Evolutionary conservation across 2,888 invertebrate species (phyloP).

Genomic region (Ochropleura plecta): DNA sequence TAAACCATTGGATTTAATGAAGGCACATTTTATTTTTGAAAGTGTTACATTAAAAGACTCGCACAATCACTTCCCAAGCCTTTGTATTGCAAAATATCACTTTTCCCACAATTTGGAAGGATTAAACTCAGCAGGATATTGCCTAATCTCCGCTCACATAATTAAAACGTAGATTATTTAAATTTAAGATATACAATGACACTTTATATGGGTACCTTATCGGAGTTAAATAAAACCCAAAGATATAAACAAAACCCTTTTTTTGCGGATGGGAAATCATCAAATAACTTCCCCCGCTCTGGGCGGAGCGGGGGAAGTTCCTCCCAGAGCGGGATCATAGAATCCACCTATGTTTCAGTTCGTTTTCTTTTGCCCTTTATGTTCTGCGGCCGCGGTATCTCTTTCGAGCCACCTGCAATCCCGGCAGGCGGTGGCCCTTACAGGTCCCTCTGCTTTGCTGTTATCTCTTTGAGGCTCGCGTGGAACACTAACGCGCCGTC

Average conservation of each 20-base stretch:
- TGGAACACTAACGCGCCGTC: too few relatives aligned
- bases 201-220: constrained; percentile 12
- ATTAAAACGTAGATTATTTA: constrained; percentile 41
- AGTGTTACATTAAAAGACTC: constrained; percentile 4
- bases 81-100: constrained; percentile 41
- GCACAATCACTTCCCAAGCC: constrained; percentile 41
- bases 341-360: too few relatives aligned
- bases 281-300: too few relatives aligned
- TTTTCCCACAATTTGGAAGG: constrained; percentile 65
- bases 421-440: too few relatives aligned
- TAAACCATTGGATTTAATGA: constrained; percentile 30
- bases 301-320: too few relatives aligned
- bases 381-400: too few relatives aligned
- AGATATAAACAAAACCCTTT: constrained; percentile 2
- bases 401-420: too few relatives aligned
- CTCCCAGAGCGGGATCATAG: too few relatives aligned
- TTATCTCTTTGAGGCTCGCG: too few relatives aligned
- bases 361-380: too few relatives aligned
- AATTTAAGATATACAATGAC: constrained; percentile 34
- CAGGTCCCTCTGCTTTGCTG: too few relatives aligned
- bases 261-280: too few relatives aligned
- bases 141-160: constrained; percentile 51
- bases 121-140: constrained; percentile 58
- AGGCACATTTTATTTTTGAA: constrained; percentile 17
- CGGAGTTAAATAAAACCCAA: constrained; percentile 38